Evolutionary conservation across 2,888 invertebrate species (phyloP).

Genomic region (Graphium colonna): DNA sequence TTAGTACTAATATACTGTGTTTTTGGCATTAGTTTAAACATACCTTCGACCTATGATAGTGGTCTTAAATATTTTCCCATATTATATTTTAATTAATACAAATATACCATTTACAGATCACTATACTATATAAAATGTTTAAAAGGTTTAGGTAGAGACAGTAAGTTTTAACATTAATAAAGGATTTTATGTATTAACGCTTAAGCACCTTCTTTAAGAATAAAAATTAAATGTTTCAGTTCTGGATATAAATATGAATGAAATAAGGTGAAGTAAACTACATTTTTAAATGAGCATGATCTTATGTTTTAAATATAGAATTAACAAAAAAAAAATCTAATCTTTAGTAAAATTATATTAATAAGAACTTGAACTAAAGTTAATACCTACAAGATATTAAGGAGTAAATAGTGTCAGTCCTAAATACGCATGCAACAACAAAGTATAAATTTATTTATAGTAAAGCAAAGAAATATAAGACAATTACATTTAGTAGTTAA

Average conservation of each 20-base stretch:
- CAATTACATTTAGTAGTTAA: too few relatives aligned
- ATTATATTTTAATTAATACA: too few relatives aligned
- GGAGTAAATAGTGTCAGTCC: too few relatives aligned
- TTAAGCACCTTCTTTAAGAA: not conserved
- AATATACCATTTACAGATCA: too few relatives aligned
- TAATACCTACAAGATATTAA: not conserved
- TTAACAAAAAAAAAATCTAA: slow-evolving; percentile 25
- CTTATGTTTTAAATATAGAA: not conserved
- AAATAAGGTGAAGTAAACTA: slow-evolving; percentile 9
- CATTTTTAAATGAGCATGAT: slow-evolving; percentile 8
- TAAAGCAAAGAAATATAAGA: too few relatives aligned
- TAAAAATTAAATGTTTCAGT: slow-evolving; percentile 3
- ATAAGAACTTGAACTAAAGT: slow-evolving; percentile 6
- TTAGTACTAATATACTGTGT: too few relatives aligned
- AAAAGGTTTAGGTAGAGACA: slow-evolving; percentile 16
- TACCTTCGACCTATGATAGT: too few relatives aligned
- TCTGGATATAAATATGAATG: not conserved
- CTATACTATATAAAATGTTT: not conserved
- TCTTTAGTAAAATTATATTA: too few relatives aligned
- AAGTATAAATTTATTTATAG: too few relatives aligned
- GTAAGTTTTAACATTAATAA: slow-evolving; percentile 10
- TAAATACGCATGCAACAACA: too few relatives aligned
- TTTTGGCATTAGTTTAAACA: too few relatives aligned
- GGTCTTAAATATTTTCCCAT: too few relatives aligned
- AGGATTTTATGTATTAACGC: slow-evolving; percentile 10